phyloP scores from a whole-genome alignment of 2,797 vertebrate genomes.

The Aphelocoma californica region DNA sequence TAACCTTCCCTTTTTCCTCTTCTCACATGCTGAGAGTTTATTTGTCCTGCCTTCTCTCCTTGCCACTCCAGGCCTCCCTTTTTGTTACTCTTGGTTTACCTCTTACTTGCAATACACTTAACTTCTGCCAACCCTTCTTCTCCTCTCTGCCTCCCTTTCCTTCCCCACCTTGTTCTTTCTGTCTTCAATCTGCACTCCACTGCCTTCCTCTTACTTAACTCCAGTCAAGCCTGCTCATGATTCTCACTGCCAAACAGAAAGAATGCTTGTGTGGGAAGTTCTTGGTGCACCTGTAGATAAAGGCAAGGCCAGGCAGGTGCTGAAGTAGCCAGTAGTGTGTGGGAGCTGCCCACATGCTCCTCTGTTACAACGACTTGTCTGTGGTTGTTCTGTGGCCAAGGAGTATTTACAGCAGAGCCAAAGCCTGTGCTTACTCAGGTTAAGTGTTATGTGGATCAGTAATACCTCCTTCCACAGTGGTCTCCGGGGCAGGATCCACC shows the following conservation, averaged over 20 bases:
- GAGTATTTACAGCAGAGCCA: not conserved
- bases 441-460: no score
- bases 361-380: accelerated
- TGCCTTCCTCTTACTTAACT: no score
- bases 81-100: no score
- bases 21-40: not conserved
- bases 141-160: no score
- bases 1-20: not conserved
- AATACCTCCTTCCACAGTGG: not conserved
- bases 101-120: no score
- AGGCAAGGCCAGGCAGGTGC: not conserved
- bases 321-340: not conserved
- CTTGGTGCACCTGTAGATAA: not conserved
- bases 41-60: not conserved
- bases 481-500: not conserved
- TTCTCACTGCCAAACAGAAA: not conserved
- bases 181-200: no score
- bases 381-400: not conserved
- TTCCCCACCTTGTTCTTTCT: no score
- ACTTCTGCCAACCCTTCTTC: no score
- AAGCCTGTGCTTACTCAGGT: not conserved
- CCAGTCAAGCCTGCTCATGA: not conserved
- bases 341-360: not conserved
- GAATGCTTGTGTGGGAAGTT: accelerated
- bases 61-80: not conserved